phyloP scores from a whole-genome alignment of 1,140 invertebrate species.

The Stegodyphus dumicola region DNA sequence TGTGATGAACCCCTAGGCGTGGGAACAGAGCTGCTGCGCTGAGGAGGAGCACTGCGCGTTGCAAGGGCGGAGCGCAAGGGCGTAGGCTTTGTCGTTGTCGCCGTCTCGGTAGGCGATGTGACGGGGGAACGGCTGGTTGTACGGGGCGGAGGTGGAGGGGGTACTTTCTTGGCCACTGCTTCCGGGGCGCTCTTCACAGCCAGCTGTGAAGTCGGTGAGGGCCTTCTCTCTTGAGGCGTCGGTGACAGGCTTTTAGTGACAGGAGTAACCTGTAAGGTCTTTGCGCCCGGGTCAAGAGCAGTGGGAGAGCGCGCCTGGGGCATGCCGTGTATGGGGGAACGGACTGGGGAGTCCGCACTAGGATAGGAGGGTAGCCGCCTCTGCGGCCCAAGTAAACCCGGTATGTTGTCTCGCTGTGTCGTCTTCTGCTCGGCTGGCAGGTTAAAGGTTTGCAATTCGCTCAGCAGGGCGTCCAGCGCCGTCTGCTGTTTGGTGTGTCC shows the following conservation, averaged over 20 bases:
- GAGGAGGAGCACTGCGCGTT: slow-evolving; percentile 65
- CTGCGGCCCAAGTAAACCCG: slow-evolving; percentile 54
- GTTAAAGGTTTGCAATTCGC: slow-evolving; percentile 85
- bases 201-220: slow-evolving; percentile 47
- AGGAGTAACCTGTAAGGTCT: slow-evolving; percentile 23
- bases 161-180: slow-evolving; percentile 72
- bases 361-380: slow-evolving; percentile 54
- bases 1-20: slow-evolving; percentile 30
- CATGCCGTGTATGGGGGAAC: slow-evolving; percentile 53
- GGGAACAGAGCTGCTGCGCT: slow-evolving; percentile 39
- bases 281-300: slow-evolving; percentile 35
- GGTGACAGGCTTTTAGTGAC: slow-evolving; percentile 43
- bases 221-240: slow-evolving; percentile 19
- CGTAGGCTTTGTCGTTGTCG: slow-evolving; percentile 68
- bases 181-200: slow-evolving; percentile 44
- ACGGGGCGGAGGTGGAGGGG: slow-evolving; percentile 85
- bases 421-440: slow-evolving; percentile 46
- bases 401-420: slow-evolving; percentile 46
- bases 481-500: slow-evolving; percentile 72
- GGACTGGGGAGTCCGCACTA: slow-evolving; percentile 58
- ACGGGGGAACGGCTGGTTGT: slow-evolving; percentile 84
- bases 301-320: slow-evolving; percentile 35
- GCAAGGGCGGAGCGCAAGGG: slow-evolving; percentile 64
- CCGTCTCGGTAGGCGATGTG: slow-evolving; percentile 71
- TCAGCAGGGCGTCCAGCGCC: slow-evolving; percentile 94